Base-by-base conservation (phyloP, 2,888 invertebrate species). In the Catocala sponsa region DNA sequence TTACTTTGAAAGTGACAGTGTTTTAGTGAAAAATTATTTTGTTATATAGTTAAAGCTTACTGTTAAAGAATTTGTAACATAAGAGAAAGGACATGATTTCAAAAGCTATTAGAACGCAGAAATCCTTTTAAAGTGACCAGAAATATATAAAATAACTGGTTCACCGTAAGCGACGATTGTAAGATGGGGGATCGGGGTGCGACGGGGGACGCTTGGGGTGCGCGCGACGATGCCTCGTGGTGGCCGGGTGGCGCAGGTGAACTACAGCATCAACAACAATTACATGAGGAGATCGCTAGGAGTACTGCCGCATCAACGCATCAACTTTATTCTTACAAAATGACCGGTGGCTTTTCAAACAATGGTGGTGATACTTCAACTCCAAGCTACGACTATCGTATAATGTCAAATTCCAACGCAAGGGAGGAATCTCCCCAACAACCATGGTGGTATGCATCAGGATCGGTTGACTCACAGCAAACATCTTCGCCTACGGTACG, bases 301-400 rank as follows among this genome's bases (percentile, higher is more conserved):
- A 93, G 91, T 68, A 92, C 92, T 63, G 91, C 92, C 32, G 86
- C 92, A 59, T 84, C 95, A 70, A 93, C 95, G 82, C 97, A 97
- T 86, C 97, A 97, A 91, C 95, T 97, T 79, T 97, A 97, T 89
- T 96, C 97, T 70, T 98, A 98, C 91, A 98, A 97, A 95, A 97
- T 98, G 97, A 96, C 97, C 83, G 96, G 97, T 89, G 97, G 97
- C 89, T 97, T 97, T 95, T 96, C 97, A 82, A 92, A 96, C 95
- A 91, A 96, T 95, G 92, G 95, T 93, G 84, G 95, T 92, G 94
- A 96, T 95, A 91, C 95, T 89, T 95, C 96, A 65, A 95, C 96
- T 71, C 95, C 96, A 71, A 96, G 95, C 83, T 97, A 97, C 90
- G 97, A 97, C 90, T 97, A 97, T 90, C 96, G 97, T 87, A 92